Evolutionary conservation across 2,888 invertebrate genomes (phyloP), one percentile per base, ranked within the genome.

Genomic region (Phalera bucephala): DNA sequence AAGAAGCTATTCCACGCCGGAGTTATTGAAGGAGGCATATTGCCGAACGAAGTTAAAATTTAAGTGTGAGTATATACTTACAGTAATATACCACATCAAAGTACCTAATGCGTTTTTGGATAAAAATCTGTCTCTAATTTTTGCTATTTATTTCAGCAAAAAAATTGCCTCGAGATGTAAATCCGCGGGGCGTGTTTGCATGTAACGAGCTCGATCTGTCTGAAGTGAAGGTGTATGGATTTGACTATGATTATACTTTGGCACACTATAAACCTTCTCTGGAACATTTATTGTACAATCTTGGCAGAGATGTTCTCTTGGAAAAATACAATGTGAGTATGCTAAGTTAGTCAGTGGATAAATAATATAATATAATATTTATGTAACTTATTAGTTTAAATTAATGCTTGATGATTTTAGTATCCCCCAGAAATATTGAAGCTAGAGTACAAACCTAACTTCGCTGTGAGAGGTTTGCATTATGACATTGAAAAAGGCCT

Each of bases 231-330:
- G 97, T 98, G 0, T 98, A 98, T 90, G 97, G 99, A 25, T 99
- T 99, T 90, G 99, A 99, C 85, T 99, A 99, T 90, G 99, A 99
- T 80, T 99, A 99, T 80, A 99, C 99, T 0, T 80, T 99, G 63
- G 99, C 99, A 0, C 96, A 97, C 63, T 99, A 99, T 78, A 97
- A 96, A 68, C 95, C 96, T 6, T 93, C 95, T 11, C 90, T 99
- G 72, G 97, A 98, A 73, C 94, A 94, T 72, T 91, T 99, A 29
- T 92, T 99, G 10, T 99, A 98, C 76, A 95, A 96, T 73, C 91
- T 98, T 46, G 98, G 97, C 0, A 92, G 95, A 52, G 95, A 97
- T 65, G 93, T 94, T 72, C 91, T 99, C 1, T 93, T 99, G 48
- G 93, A 95, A 68, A 95, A 96, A 67, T 95, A 94, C 72, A 97